phyloP scores from a whole-genome alignment of 2,888 invertebrate genomes.

The Hydroisotoma schaefferi region DNA sequence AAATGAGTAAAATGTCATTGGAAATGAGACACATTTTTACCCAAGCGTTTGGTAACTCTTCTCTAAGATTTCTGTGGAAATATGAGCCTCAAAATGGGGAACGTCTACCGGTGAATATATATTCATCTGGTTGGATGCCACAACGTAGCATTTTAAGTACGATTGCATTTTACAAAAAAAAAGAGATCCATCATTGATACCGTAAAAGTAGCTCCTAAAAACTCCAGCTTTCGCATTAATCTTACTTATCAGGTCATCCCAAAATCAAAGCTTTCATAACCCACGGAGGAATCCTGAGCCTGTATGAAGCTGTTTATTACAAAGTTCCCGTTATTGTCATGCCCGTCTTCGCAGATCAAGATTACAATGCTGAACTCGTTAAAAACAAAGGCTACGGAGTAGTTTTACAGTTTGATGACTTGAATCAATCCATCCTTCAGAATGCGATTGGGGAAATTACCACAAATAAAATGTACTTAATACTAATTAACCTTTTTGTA shows the following conservation, averaged over 20 bases:
- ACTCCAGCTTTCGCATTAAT: too few relatives aligned
- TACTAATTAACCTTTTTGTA: too few relatives aligned
- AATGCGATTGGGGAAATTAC: conserved; percentile 31
- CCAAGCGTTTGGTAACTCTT: conserved; percentile 22
- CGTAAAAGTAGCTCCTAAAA: too few relatives aligned
- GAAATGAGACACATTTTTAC: conserved; percentile 21
- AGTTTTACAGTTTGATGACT: conserved; percentile 23
- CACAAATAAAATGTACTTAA: conserved; percentile 31
- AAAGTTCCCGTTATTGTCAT: not conserved
- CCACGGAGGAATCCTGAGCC: not conserved
- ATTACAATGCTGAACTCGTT: conserved; percentile 35
- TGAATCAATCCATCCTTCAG: conserved; percentile 24
- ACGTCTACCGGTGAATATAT: conserved; percentile 16
- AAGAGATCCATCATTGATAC: too few relatives aligned
- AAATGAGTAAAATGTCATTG: conserved; percentile 23
- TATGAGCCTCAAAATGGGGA: not conserved
- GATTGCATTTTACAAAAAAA: not conserved
- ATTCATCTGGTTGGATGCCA: conserved; percentile 22
- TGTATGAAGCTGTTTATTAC: not conserved
- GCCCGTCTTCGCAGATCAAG: conserved; percentile 9
- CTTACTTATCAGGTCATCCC: not conserved
- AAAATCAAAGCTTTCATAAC: not conserved
- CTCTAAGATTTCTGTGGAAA: conserved; percentile 20
- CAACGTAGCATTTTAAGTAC: conserved; percentile 5
- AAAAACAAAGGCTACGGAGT: conserved; percentile 31